These are phyloP conservation scores for Drosophila nigromelanica DNA, from an alignment of 1,140 invertebrate genomes.

Conservation along the genomic window DNA sequence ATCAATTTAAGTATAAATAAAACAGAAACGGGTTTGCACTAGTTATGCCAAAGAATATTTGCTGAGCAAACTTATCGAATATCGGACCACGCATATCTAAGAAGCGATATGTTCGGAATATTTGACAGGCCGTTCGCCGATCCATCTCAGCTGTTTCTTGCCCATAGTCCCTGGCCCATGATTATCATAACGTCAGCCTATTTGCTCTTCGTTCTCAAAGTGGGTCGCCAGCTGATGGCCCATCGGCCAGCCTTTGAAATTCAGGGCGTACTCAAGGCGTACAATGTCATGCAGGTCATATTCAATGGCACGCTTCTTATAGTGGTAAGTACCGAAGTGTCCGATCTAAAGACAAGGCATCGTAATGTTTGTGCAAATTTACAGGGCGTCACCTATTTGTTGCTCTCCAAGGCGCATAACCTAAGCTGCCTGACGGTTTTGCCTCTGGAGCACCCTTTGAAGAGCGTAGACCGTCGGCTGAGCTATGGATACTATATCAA, in stretches of 20 bases:
- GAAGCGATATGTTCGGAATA: constrained; percentile 6
- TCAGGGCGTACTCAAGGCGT: constrained; percentile 88
- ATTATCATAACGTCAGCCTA: constrained; percentile 88
- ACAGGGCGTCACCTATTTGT: constrained; percentile 5
- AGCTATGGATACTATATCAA: constrained; percentile 40
- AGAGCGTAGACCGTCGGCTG: constrained; percentile 14
- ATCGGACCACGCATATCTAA: neutral
- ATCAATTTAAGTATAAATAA: no score
- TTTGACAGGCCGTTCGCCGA: constrained; percentile 16
- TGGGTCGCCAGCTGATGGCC: constrained; percentile 91
- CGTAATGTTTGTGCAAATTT: neutral
- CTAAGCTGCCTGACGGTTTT: constrained; percentile 13
- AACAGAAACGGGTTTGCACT: no score
- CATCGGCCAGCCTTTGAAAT: constrained; percentile 91
- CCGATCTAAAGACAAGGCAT: neutral
- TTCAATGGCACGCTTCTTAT: constrained; percentile 23
- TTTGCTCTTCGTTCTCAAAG: constrained; percentile 86
- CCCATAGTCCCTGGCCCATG: constrained; percentile 89
- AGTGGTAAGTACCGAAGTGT: neutral
- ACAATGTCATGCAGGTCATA: constrained; percentile 89
- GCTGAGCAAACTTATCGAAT: no score
- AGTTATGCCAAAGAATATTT: no score
- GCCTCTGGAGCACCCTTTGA: constrained; percentile 23
- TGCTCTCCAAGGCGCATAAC: neutral
- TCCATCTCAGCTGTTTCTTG: constrained; percentile 85